These are phyloP conservation scores for Cheiracanthium punctorium DNA, from an alignment of 2,888 invertebrate species.

Conservation along the genomic window DNA sequence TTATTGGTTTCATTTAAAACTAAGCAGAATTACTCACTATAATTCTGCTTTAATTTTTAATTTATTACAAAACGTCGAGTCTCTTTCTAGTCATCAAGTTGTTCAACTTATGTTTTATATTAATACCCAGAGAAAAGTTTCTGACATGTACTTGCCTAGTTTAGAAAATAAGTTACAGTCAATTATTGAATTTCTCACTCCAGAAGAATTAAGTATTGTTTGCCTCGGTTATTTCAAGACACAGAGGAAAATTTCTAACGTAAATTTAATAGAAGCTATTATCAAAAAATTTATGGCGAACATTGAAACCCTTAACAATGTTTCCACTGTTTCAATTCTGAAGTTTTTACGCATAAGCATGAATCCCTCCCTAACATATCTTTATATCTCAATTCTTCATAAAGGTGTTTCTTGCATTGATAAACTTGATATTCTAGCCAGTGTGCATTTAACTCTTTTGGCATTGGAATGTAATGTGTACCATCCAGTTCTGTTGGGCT, in stretches of 20 bases:
- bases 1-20: conserved; percentile 53
- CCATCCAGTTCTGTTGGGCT: conserved; percentile 39
- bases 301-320: neutral
- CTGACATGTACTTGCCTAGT: neutral
- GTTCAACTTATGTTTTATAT: conserved; percentile 61
- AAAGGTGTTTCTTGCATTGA: neutral
- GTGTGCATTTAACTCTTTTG: conserved; percentile 43
- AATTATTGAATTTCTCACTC: neutral
- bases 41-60: conserved; percentile 26
- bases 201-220: conserved; percentile 49
- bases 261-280: conserved; percentile 3
- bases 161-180: conserved; percentile 19
- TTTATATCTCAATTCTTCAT: conserved; percentile 26
- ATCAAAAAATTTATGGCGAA: neutral
- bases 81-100: conserved; percentile 29
- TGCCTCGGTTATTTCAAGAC: conserved; percentile 61
- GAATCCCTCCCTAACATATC: neutral
- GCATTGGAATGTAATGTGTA: conserved; percentile 37
- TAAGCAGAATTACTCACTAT: conserved; percentile 48
- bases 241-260: conserved; percentile 22
- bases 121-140: conserved; percentile 46
- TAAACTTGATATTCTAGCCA: conserved; percentile 29
- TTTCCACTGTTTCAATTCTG: conserved; percentile 27
- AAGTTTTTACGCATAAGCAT: conserved; percentile 57
- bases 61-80: neutral